phyloP scores from a whole-genome alignment of 2,113 vertebrate species.

The Engystomops pustulosus region DNA sequence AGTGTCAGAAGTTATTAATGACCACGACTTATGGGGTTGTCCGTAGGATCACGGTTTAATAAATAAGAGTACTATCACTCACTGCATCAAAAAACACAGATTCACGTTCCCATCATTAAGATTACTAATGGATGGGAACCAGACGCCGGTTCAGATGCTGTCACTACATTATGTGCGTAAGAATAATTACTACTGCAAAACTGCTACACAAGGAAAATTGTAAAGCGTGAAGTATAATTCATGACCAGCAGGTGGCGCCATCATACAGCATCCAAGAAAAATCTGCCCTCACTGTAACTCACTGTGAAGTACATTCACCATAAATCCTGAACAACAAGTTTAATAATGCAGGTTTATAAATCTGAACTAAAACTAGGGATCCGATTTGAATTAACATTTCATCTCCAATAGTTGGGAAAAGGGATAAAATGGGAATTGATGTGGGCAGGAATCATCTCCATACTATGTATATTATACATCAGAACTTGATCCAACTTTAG shows the following conservation, averaged over 20 bases:
- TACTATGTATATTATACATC: neutral
- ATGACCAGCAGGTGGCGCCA: slow-evolving; percentile 28
- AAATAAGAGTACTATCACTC: neutral
- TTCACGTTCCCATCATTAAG: neutral
- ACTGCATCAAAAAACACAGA: neutral
- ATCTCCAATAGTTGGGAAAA: neutral
- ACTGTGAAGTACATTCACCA: too few relatives aligned
- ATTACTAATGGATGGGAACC: slow-evolving; percentile 8
- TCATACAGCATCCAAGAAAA: neutral
- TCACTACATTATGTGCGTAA: neutral
- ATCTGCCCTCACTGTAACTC: too few relatives aligned
- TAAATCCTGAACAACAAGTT: too few relatives aligned
- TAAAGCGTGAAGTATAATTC: neutral
- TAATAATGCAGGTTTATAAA: too few relatives aligned
- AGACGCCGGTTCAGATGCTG: slow-evolving; percentile 22
- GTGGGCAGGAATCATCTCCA: neutral
- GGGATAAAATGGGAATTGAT: neutral
- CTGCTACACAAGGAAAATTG: neutral
- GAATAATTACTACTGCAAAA: neutral
- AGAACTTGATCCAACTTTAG: neutral
- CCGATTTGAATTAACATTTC: neutral
- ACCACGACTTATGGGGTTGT: neutral
- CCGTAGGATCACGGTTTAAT: neutral
- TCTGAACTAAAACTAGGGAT: neutral
- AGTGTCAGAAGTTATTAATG: neutral